phyloP scores from a whole-genome alignment of 2,888 invertebrate genomes.

The Heliconius charithonia region DNA sequence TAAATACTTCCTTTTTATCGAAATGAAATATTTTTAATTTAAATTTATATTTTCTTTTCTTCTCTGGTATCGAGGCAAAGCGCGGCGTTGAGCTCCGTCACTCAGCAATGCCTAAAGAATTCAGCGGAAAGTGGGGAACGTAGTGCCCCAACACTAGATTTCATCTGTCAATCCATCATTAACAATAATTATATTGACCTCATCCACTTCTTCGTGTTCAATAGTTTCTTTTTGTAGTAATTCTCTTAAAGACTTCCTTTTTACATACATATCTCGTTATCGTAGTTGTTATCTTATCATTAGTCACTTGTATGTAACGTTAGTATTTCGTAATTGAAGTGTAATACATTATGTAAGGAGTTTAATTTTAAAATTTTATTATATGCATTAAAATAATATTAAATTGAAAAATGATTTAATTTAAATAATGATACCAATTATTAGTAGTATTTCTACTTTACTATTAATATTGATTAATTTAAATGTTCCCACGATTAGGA shows the following conservation, averaged over 20 bases:
- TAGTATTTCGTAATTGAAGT: conserved; percentile 34
- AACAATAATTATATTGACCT: conserved; percentile 61
- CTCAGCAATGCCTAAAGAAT: no score
- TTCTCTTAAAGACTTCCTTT: conserved; percentile 51
- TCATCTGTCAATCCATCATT: conserved; percentile 54
- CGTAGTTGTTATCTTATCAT: conserved; percentile 43
- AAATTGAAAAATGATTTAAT: no score
- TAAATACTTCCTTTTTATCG: conserved; percentile 33
- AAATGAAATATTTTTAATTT: no score
- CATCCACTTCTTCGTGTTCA: conserved; percentile 48
- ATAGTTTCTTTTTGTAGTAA: conserved; percentile 40
- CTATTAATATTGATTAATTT: neutral
- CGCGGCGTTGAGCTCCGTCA: no score
- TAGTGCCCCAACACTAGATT: no score
- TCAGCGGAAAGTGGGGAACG: no score
- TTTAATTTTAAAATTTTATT: neutral
- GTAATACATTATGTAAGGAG: conserved; percentile 15
- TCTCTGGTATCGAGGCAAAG: no score
- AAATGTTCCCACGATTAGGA: neutral
- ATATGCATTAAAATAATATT: neutral
- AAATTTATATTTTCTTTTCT: no score
- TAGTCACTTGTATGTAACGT: conserved; percentile 30
- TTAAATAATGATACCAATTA: no score
- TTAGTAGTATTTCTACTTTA: no score
- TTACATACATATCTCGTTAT: conserved; percentile 42